Evolutionary conservation across 23 tunicate genomes (phyloP), one percentile per base, ranked within the genome.

Genomic region (Styela clava): DNA sequence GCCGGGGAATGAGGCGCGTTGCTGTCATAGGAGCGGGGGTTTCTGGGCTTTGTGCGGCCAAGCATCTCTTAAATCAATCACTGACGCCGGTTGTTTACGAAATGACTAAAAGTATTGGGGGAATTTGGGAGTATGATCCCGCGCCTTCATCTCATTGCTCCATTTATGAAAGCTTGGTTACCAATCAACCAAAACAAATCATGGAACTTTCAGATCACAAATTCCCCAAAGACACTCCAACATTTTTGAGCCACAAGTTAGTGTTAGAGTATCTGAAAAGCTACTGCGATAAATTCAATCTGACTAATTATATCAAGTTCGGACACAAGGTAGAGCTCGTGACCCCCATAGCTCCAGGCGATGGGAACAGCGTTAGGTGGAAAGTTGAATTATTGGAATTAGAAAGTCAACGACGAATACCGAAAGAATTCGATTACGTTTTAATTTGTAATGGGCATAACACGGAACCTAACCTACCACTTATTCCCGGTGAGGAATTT

Each of bases 1-100:
- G n/a, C n/a, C n/a, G n/a, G 56, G 16, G 16, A 29, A 26, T 71
- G 34, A 71, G 27, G 33, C 16, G 34, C 28, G 80, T 92, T 44
- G 97, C 97, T 0, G 79, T 92, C 2, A 87, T 92, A 24, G 97
- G 97, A 23, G 97, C 91, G 44, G 97, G 97, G 16, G 91, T 88
- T 1, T 82, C 97, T 62, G 97, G 97, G 0, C 71, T 91, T 31
- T 78, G 89, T 78, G 89, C 90, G 31, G 83, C 86, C 1, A 79
- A 87, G 22, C 83, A 86, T 29, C 52, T 91, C 2, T 36, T 68
- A 19, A n/a, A 31, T 9, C 77, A 27, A 21, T 74, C 69, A 35
- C 83, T 91, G 64, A 44, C 34, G 61, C 74, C 87, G 2, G 80
- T 79, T 32, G 85, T 92, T 2, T 92, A 76, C 79, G 97, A 92